Evolutionary conservation across 37 sponge, comb jelly and placozoan genomes (phyloP), one percentile per base, ranked within the genome.

Genomic region (Crambe crambe): DNA sequence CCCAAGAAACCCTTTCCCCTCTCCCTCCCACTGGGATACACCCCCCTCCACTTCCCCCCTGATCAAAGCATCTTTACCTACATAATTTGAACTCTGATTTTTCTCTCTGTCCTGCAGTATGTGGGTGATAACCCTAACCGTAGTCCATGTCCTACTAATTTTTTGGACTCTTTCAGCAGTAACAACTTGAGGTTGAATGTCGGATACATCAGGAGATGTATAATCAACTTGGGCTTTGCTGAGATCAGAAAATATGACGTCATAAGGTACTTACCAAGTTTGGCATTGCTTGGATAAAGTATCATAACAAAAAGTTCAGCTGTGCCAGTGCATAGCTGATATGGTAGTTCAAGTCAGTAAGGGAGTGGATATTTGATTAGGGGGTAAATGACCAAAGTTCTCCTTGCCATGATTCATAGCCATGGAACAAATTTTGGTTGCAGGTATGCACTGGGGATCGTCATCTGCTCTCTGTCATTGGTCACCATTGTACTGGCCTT

Each of bases 391-490:
- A n/a, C n/a, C n/a, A n/a, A n/a, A n/a, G n/a, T n/a, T n/a, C n/a
- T n/a, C n/a, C n/a, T n/a, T n/a, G n/a, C n/a, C n/a, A n/a, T n/a
- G n/a, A n/a, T n/a, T n/a, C n/a, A n/a, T n/a, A n/a, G n/a, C n/a
- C n/a, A n/a, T n/a, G n/a, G n/a, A n/a, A n/a, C n/a, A n/a, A n/a
- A n/a, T n/a, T n/a, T n/a, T n/a, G n/a, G n/a, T n/a, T 61, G 39
- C 37, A 91, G 91, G 29, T 91, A 91, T 78, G 91, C 78, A 31
- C 39, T 91, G 73, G 87, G 82, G 23, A 74, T 91, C 34, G 54
- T 86, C 36, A 61, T 91, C 31, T 85, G 91, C 43, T 86, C 73
- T 20, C 58, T 82, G 26, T 43, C 79, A 3, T 29, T 83, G 40
- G 44, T 86, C 18, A 83, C 79, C 21, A 56, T 86, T 0, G 65